Base-by-base conservation (phyloP, 2,113 vertebrate species). In the Rattus rattus region DNA sequence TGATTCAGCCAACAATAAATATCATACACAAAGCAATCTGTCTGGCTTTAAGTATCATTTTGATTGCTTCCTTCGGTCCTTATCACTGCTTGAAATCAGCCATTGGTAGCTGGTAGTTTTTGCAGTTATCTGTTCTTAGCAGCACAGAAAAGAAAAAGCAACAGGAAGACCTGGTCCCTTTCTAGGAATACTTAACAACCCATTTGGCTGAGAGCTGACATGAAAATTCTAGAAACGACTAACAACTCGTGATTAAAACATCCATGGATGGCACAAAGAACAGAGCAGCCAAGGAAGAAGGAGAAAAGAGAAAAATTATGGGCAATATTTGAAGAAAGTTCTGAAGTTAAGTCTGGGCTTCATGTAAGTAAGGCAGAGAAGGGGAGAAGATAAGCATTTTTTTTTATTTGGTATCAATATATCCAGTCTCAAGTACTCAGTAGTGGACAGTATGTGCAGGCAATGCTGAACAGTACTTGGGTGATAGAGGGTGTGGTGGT, bases 1-100 rank as follows among this genome's bases (percentile, higher is more conserved):
- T 84, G 56, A 96, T 90, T 97, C 28, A 94, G 52, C 43, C 63
- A 92, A 56, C 63, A 83, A 91, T n/a, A 70, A 94, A 88, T 88
- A 61, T 65, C 72, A 65, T 39, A 65, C 19, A 63, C 72, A 85
- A 56, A 52, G 94, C 70, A 77, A 49, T n/a, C 76, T 67, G 67
- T n/a, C 95, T 95, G 63, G n/a, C 81, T 92, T 94, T 67, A 47
- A 56, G 43, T 9, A 92, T 73, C 84, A 76, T 91, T 92, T 90
- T 22, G 24, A 91, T 90, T 75, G 79, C 69, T 90, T 94, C 88
- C 59, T 2, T 52, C 47, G 52, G 75, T 73, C 67, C 75, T 90
- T 81, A 54, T 91, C 54, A 63, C 47, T 76, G 47, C 22, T 86
- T 86, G 65, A 95, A 91, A 88, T 96, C 28, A 69, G 39, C 80